Percentiles rank a stretch among this genome's conserved stretches.
phyloP scores from a whole-genome alignment of 1,140 invertebrate species.

The Sitophilus oryzae region DNA sequence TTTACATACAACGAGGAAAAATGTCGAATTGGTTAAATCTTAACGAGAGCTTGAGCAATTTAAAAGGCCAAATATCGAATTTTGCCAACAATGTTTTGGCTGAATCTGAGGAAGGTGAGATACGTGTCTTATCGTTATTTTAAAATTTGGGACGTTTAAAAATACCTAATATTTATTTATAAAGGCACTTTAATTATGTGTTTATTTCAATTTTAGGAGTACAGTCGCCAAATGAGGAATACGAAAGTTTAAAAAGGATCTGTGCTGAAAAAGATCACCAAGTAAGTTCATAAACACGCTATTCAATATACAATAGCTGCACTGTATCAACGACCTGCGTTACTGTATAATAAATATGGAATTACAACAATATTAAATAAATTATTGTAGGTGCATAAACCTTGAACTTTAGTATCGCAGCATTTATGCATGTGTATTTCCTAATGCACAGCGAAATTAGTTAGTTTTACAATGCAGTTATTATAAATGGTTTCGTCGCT shows the following conservation, averaged over 20 bases:
- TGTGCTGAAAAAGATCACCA: slow-evolving; percentile 9
- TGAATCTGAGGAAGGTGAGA: slow-evolving; percentile 47
- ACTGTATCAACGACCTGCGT: background rate
- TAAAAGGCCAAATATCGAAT: slow-evolving; percentile 70
- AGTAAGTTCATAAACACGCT: slow-evolving; percentile 9
- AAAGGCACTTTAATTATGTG: background rate
- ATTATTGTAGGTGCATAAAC: slow-evolving; percentile 1
- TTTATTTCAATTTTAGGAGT: slow-evolving; percentile 9
- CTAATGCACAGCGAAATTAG: background rate
- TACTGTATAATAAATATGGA: slow-evolving; percentile 3
- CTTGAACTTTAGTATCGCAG: background rate
- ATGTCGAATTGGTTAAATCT: slow-evolving; percentile 63
- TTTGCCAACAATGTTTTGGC: slow-evolving; percentile 68
- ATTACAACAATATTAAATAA: background rate
- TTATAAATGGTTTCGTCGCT: too few species aligned
- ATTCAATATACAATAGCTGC: background rate
- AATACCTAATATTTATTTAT: slow-evolving; percentile 15
- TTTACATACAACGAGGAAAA: slow-evolving; percentile 1
- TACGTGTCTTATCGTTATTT: slow-evolving; percentile 1
- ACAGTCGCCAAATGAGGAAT: background rate
- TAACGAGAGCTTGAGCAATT: slow-evolving; percentile 62
- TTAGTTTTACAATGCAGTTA: background rate
- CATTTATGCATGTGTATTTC: background rate
- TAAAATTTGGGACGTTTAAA: background rate
- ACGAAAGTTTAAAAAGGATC: slow-evolving; percentile 10